A percentile compares a stretch with the other conserved stretches of the same genome.
Conservation (phyloP, 2,113 vertebrate genomes). For the Mesembrinibis cayennensis region DNA sequence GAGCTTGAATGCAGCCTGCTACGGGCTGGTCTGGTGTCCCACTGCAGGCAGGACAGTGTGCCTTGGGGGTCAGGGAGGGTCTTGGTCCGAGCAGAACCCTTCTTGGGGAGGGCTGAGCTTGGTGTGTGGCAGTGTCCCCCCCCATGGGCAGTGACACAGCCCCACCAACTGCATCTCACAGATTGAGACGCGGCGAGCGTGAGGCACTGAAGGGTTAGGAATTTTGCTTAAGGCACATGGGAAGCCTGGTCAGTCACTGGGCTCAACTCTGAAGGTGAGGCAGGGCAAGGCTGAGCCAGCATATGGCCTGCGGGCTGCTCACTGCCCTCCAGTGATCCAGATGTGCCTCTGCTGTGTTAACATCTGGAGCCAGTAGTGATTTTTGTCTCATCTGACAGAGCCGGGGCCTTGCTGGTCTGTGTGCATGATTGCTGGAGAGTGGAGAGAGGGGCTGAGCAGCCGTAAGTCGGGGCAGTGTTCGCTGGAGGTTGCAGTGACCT, state of each 20-base stretch:
- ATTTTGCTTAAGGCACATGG: background rate
- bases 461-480: background rate
- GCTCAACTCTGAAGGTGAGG: background rate
- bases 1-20: background rate
- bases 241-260: background rate
- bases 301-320: rapidly evolving
- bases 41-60: background rate
- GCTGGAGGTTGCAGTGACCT: background rate
- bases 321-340: background rate
- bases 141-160: background rate
- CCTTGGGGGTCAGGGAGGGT: background rate
- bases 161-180: rapidly evolving
- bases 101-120: background rate
- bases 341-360: background rate
- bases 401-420: rapidly evolving
- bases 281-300: background rate
- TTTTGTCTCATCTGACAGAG: background rate
- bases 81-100: background rate
- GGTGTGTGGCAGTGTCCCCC: background rate
- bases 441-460: background rate
- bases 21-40: background rate
- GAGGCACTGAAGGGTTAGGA: background rate
- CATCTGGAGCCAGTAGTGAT: background rate
- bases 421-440: background rate
- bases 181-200: rapidly evolving